These are phyloP conservation scores for Folsomia manolachei DNA, from an alignment of 2,888 invertebrate genomes.

Conservation along the genomic window DNA sequence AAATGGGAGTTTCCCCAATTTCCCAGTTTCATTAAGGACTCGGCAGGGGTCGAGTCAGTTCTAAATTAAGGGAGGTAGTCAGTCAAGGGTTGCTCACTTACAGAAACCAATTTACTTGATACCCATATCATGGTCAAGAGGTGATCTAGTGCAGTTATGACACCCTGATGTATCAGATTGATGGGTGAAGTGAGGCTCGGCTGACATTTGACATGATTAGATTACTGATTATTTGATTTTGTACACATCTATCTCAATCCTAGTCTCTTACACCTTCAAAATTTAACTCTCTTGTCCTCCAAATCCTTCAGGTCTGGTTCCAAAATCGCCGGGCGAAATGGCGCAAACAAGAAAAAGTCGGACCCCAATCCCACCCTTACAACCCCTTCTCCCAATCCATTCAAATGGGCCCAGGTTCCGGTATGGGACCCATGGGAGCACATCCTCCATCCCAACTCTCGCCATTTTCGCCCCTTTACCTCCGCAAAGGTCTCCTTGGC, in stretches of 20 bases:
- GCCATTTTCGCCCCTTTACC: constrained; percentile 75
- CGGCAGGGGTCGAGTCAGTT: no score
- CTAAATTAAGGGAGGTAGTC: no score
- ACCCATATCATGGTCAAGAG: no score
- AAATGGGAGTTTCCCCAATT: neutral
- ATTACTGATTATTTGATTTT: no score
- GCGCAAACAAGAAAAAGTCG: constrained; percentile 83
- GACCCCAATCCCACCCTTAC: constrained; percentile 85
- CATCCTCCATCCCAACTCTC: constrained; percentile 59
- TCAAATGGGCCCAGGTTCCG: constrained; percentile 60
- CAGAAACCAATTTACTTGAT: no score
- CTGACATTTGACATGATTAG: no score
- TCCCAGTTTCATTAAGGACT: constrained; percentile 11
- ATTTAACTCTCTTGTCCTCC: no score
- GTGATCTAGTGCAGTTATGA: no score
- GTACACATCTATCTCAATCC: neutral
- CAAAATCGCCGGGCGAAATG: constrained; percentile 89
- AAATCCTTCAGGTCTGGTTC: constrained; percentile 84
- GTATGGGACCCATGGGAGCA: constrained; percentile 61
- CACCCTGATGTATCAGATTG: no score
- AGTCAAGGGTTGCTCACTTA: no score
- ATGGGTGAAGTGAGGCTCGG: no score
- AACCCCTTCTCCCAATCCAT: constrained; percentile 67
- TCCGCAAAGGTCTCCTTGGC: constrained; percentile 55
- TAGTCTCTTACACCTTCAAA: neutral